phyloP scores from a whole-genome alignment of 1,140 invertebrate species.

The Acyrthosiphon pisum region DNA sequence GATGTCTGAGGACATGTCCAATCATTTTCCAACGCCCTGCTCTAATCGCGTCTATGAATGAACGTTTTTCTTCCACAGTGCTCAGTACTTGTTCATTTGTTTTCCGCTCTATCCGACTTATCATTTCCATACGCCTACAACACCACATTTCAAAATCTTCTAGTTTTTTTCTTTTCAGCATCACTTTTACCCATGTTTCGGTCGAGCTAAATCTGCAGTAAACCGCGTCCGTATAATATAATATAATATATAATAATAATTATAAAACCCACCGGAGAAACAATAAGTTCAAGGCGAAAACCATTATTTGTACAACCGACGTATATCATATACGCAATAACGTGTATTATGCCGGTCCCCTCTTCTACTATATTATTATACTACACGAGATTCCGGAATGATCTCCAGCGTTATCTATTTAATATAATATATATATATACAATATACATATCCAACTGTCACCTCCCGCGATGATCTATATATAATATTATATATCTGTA shows the following conservation, averaged over 20 bases:
- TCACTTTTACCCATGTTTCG: too few species aligned
- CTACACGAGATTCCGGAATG: not conserved
- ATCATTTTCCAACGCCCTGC: too few species aligned
- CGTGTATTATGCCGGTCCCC: not conserved
- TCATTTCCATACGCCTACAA: too few species aligned
- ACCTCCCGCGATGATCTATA: not conserved
- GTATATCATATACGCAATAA: constrained; percentile 1
- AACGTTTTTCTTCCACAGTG: too few species aligned
- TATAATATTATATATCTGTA: not conserved
- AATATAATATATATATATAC: not conserved
- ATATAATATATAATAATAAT: not conserved
- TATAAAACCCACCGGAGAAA: not conserved
- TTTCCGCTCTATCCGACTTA: too few species aligned
- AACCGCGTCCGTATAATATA: not conserved
- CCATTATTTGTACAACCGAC: not conserved
- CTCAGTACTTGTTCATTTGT: too few species aligned
- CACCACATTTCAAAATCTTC: too few species aligned
- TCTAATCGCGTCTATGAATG: too few species aligned
- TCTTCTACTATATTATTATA: not conserved
- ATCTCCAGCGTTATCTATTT: not conserved
- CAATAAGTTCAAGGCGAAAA: not conserved
- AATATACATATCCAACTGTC: not conserved
- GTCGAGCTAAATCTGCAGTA: too few species aligned
- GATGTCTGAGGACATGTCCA: too few species aligned
- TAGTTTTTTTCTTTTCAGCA: too few species aligned